A percentile compares a stretch with the other conserved stretches of the same genome.
These are phyloP conservation scores for Ictalurus punctatus DNA, from an alignment of 2,113 vertebrate species.

Conservation along the genomic window DNA sequence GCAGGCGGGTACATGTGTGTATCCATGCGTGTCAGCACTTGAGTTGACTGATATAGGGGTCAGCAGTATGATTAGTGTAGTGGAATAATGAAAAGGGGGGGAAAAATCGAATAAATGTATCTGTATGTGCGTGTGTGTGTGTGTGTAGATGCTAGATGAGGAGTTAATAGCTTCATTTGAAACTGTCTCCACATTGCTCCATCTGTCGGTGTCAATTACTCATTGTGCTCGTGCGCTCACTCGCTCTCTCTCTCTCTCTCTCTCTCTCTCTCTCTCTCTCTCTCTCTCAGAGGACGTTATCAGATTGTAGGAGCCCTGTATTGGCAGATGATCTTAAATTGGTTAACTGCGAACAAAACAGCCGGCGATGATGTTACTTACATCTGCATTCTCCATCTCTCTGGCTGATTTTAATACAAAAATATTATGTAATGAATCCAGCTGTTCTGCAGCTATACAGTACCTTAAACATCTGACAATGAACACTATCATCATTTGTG, in stretches of 20 bases:
- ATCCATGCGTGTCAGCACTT: not conserved
- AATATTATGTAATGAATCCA: not conserved
- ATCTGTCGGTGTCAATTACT: slow-evolving; percentile 17
- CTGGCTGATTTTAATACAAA: not conserved
- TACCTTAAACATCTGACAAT: slow-evolving; percentile 22
- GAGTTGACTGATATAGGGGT: not conserved
- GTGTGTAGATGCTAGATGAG: not conserved
- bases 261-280: slow-evolving; percentile 12
- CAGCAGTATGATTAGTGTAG: not conserved
- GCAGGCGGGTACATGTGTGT: not conserved
- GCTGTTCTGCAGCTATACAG: not conserved
- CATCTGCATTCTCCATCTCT: not conserved
- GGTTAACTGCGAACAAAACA: slow-evolving; percentile 15
- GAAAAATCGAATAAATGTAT: not conserved
- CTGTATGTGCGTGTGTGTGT: slow-evolving; percentile 4
- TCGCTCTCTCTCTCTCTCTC: not conserved
- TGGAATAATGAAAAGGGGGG: not conserved
- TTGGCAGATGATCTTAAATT: not conserved
- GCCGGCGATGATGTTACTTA: not conserved
- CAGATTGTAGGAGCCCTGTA: not conserved
- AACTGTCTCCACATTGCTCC: not conserved
- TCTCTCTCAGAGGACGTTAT: not conserved
- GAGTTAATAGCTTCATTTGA: slow-evolving; percentile 6
- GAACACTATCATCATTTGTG: not conserved
- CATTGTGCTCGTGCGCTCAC: not conserved